Evolutionary conservation across 1,140 invertebrate species (phyloP), one percentile per base, ranked within the genome.

Genomic region (Eubasilissa regina): DNA sequence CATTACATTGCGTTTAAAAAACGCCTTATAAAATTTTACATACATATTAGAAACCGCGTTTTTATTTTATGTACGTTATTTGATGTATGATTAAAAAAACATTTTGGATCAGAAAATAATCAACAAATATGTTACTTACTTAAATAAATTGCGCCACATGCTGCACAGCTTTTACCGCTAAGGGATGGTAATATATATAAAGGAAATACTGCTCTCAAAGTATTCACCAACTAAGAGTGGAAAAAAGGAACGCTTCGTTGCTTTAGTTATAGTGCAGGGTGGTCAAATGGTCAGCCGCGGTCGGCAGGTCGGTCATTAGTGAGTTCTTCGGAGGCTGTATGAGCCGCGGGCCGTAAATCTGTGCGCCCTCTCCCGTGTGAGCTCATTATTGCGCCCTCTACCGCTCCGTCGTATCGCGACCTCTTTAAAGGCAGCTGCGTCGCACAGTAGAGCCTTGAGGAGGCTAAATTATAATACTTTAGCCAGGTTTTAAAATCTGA

Each of bases 271-370:
- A 68, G 64, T 68, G 44, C 64, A 68, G 64, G 44, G 64, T 6
- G 64, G 64, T 68, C 43, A 68, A 68, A 68, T 13, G 64, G 64
- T 48, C 64, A 44, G 44, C 64, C 43, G 64, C 64, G 64, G 64
- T 68, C 64, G 64, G 44, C 64, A 47, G 64, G 64, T 68, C 64
- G 44, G 64, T 68, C 64, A 68, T 68, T 68, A 68, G 64, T 68
- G 64, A 64, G 4, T 15, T 4, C 64, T 48, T 43, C 64, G 64
- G 64, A 68, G 43, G 43, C 13, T 48, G 64, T n/a, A 68, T 11
- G 64, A 43, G 47, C 64, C 64, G 17, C 64, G 44, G 64, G 44
- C 64, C 64, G 64, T 68, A 68, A 68, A 68, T 68, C 64, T 68
- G 64, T 17, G 15, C 48, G 48, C 64, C 64, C 44, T 44, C 44